These are phyloP conservation scores for Iguana delicatissima DNA, from an alignment of 2,797 vertebrate species.

Conservation along the genomic window DNA sequence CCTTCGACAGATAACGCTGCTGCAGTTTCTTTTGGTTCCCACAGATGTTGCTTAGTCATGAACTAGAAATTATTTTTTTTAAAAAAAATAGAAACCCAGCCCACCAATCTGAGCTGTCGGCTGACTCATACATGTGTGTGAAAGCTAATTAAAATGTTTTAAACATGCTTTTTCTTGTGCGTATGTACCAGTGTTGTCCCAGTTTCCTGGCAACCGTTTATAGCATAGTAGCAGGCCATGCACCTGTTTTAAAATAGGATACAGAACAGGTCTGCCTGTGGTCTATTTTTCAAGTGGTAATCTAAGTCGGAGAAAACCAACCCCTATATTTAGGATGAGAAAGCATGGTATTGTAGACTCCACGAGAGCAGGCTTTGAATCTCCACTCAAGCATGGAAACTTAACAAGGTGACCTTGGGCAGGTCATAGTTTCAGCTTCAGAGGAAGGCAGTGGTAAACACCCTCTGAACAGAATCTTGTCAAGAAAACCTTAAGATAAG, in stretches of 20 bases:
- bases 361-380: background rate
- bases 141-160: constrained; percentile 68
- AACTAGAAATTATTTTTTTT: background rate
- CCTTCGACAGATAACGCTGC: constrained; percentile 67
- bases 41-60: constrained; percentile 74
- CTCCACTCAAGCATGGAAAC: no score
- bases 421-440: no score
- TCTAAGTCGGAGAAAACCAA: no score
- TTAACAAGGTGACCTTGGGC: no score
- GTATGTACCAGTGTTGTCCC: constrained; percentile 50
- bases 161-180: constrained; percentile 54
- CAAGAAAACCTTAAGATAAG: no score
- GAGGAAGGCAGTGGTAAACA: no score
- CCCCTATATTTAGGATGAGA: no score
- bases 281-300: background rate
- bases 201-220: constrained; percentile 55
- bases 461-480: no score
- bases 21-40: constrained; percentile 67
- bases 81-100: background rate
- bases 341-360: background rate
- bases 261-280: constrained; percentile 16
- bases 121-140: constrained; percentile 48
- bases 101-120: constrained; percentile 8
- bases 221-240: constrained; percentile 38
- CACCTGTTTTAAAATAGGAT: constrained; percentile 51